phyloP scores from a whole-genome alignment of 1,140 invertebrate species.

The roundworm (Caenorhabditis elegans) region WBcel235 BX284604.4:17429001-17429500 shows the following conservation, averaged over 20 bases:
- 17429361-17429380: constrained; percentile 53
- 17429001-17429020: constrained; percentile 33
- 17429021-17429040: constrained; percentile 4
- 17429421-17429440: no score
- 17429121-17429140: constrained; percentile 62
- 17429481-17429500: background rate
- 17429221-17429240: constrained; percentile 59
- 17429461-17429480: background rate
- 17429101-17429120: constrained; percentile 59
- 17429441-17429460: no score
- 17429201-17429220: constrained; percentile 66
- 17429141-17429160: constrained; percentile 65
- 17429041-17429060: constrained; percentile 52
- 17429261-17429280: constrained; percentile 39
- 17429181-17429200: constrained; percentile 61
- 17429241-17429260: constrained; percentile 63
- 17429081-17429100: constrained; percentile 60
- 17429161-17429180: constrained; percentile 61
- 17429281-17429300: background rate
- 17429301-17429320: constrained; percentile 58
- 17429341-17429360: constrained; percentile 53
- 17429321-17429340: constrained; percentile 62
- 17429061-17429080: constrained; percentile 64
- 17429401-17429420: constrained; percentile 41
- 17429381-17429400: constrained; percentile 57